Evolutionary conservation across 2,797 vertebrate species (phyloP).

Genomic region (Microchirus variegatus): DNA sequence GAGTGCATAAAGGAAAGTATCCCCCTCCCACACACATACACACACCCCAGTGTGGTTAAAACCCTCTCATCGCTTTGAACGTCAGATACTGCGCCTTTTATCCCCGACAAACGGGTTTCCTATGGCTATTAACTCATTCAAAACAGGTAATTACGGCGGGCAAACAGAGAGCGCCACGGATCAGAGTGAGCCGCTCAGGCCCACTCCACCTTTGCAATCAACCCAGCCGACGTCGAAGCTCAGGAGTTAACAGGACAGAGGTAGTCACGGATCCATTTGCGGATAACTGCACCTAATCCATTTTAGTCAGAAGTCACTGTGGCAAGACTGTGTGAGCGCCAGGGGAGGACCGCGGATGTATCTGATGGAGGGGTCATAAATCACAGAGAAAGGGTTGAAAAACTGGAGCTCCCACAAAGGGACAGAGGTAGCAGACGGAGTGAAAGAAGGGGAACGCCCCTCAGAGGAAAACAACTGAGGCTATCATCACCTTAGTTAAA

Average conservation of each 20-base stretch:
- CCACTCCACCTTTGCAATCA: slow-evolving; percentile 75
- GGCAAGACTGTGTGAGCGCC: slow-evolving; percentile 44
- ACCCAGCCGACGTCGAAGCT: slow-evolving; percentile 37
- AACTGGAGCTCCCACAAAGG: slow-evolving; percentile 66
- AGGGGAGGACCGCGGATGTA: slow-evolving; percentile 57
- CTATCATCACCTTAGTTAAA: slow-evolving; percentile 75
- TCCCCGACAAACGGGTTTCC: slow-evolving; percentile 70
- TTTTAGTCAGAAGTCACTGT: slow-evolving; percentile 72
- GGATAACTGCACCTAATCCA: slow-evolving; percentile 80
- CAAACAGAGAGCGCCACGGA: slow-evolving; percentile 58
- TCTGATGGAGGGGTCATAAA: slow-evolving; percentile 77
- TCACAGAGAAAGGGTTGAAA: slow-evolving; percentile 71
- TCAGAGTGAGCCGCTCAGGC: slow-evolving; percentile 58
- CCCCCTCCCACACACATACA: slow-evolving; percentile 74
- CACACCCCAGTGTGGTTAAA: slow-evolving; percentile 57
- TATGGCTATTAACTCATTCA: slow-evolving; percentile 77
- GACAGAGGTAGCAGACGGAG: slow-evolving; percentile 49
- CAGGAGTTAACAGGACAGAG: slow-evolving; percentile 43
- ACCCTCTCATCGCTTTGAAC: slow-evolving; percentile 78
- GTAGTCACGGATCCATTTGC: slow-evolving; percentile 73
- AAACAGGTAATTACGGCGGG: slow-evolving; percentile 78
- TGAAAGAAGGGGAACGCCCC: slow-evolving; percentile 30
- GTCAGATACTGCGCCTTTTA: slow-evolving; percentile 73
- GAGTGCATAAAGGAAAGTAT: slow-evolving; percentile 84
- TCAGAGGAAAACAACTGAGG: slow-evolving; percentile 56